Conservation (phyloP, 2,797 vertebrate species). For the Huso huso region DNA sequence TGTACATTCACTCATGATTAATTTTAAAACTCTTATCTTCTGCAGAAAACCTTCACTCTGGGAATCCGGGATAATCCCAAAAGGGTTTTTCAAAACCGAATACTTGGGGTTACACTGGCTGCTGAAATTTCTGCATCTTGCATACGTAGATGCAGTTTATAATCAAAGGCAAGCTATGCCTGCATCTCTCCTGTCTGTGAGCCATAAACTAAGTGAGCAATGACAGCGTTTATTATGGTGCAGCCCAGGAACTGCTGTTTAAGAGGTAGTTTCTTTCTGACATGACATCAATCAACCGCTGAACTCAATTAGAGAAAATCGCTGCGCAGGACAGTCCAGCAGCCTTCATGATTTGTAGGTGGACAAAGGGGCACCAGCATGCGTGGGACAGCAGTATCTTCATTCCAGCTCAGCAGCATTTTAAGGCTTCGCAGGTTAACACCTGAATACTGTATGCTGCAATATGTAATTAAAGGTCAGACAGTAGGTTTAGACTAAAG, state of each 20-base stretch:
- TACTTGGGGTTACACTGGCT: too few relatives aligned
- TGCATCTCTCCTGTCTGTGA: neutral
- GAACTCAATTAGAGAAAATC: conserved; percentile 41
- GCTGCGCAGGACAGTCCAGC: conserved; percentile 16
- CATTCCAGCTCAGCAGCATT: neutral
- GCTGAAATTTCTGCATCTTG: too few relatives aligned
- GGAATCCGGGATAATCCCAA: too few relatives aligned
- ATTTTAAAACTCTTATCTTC: too few relatives aligned
- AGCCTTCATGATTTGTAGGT: conserved; percentile 25
- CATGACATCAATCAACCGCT: conserved; percentile 33
- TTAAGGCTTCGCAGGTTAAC: too few relatives aligned
- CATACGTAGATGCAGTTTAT: too few relatives aligned
- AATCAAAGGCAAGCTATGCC: neutral
- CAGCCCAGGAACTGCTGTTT: conserved; percentile 13
- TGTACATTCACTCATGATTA: too few relatives aligned
- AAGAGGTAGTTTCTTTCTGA: conserved; percentile 12
- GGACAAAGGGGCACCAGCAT: conserved; percentile 17
- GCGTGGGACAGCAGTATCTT: neutral
- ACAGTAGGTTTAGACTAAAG: too few relatives aligned
- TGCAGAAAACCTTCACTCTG: too few relatives aligned
- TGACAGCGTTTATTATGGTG: conserved; percentile 16
- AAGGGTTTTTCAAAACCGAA: too few relatives aligned
- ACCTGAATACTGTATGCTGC: too few relatives aligned
- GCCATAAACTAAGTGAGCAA: neutral
- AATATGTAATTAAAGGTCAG: too few relatives aligned